phyloP scores from a whole-genome alignment of 1,140 invertebrate species.

The Pseudoatta argentina region DNA sequence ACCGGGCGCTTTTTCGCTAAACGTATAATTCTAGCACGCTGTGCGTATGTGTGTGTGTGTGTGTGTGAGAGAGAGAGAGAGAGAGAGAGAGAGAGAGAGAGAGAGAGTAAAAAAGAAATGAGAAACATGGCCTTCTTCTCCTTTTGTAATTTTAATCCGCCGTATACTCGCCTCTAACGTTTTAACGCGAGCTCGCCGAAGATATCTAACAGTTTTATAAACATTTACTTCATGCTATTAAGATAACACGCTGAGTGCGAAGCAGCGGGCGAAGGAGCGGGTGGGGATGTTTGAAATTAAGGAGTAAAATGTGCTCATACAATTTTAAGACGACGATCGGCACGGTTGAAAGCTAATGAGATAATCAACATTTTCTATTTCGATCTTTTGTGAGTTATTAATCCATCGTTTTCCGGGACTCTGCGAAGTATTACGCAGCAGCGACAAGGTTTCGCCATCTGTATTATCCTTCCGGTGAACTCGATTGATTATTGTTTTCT shows the following conservation, averaged over 20 bases:
- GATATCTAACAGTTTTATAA: slow-evolving; percentile 31
- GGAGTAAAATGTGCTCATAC: slow-evolving; percentile 1
- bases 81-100: background rate
- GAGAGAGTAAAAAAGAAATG: background rate
- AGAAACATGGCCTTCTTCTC: slow-evolving; percentile 48
- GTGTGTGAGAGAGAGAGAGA: background rate
- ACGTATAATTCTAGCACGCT: slow-evolving; percentile 34
- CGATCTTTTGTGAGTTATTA: background rate
- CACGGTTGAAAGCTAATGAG: background rate
- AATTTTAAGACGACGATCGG: background rate
- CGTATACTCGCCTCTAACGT: slow-evolving; percentile 34
- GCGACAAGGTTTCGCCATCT: background rate
- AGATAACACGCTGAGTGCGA: slow-evolving; percentile 27
- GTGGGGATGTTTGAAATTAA: slow-evolving; percentile 1
- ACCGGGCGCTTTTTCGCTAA: slow-evolving; percentile 74
- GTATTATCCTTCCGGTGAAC: background rate
- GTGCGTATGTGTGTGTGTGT: slow-evolving; percentile 9
- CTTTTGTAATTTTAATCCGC: slow-evolving; percentile 48
- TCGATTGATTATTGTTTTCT: background rate
- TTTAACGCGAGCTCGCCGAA: slow-evolving; percentile 34
- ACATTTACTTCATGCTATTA: slow-evolving; percentile 17
- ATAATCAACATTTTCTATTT: slow-evolving; percentile 12
- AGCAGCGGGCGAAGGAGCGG: slow-evolving; percentile 17
- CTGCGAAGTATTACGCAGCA: background rate
- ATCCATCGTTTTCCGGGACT: background rate